Evolutionary conservation across 2,888 invertebrate genomes (phyloP).

Genomic region (Cerastis rubricosa): DNA sequence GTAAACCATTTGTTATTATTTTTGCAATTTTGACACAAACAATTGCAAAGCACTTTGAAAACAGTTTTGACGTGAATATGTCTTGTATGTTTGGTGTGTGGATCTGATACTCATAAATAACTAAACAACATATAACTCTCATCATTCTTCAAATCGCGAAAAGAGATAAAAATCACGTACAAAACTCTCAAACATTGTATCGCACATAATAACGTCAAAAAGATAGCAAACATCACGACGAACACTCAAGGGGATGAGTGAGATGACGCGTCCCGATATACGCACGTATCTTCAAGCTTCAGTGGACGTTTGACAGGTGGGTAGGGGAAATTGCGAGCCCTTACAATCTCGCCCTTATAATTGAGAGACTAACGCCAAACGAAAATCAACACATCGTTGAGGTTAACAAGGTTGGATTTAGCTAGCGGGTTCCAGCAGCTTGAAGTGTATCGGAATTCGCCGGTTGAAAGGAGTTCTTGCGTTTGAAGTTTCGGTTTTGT

Average conservation of each 20-base stretch:
- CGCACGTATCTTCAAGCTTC: slow-evolving; percentile 76
- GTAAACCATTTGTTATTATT: not conserved
- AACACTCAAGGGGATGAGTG: slow-evolving; percentile 68
- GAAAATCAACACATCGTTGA: slow-evolving; percentile 46
- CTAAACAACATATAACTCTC: slow-evolving; percentile 10
- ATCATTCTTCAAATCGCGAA: slow-evolving; percentile 42
- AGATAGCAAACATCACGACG: slow-evolving; percentile 64
- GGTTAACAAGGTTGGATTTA: slow-evolving; percentile 40
- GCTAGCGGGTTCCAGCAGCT: not conserved
- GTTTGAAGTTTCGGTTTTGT: slow-evolving; percentile 71
- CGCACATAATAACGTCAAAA: slow-evolving; percentile 61
- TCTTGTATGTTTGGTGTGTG: not conserved
- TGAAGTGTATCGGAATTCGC: slow-evolving; percentile 58
- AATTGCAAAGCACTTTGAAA: not conserved
- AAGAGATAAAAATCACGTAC: slow-evolving; percentile 60
- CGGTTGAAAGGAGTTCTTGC: slow-evolving; percentile 65
- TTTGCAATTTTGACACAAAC: not conserved
- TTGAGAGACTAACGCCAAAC: slow-evolving; percentile 41
- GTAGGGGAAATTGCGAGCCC: slow-evolving; percentile 63
- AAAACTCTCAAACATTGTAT: slow-evolving; percentile 53
- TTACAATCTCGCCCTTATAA: slow-evolving; percentile 57
- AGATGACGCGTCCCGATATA: slow-evolving; percentile 75
- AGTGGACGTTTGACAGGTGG: slow-evolving; percentile 78
- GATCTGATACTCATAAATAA: not conserved
- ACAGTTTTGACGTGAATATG: not conserved